phyloP scores from a whole-genome alignment of 2,888 invertebrate species.

The Drosophila limbata region DNA sequence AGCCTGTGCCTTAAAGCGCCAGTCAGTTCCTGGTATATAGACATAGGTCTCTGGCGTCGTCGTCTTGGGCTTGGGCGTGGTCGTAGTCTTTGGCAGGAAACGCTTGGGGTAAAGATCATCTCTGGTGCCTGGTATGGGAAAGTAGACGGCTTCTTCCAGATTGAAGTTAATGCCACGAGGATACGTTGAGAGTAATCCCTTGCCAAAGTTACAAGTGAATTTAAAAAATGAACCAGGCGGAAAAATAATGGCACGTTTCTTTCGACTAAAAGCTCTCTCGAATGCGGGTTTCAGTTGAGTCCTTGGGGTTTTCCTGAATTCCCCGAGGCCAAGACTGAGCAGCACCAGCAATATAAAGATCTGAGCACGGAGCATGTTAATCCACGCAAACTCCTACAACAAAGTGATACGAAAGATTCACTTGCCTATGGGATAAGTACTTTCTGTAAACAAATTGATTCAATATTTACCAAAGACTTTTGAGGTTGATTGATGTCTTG shows the following conservation, averaged over 20 bases:
- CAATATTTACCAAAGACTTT: slow-evolving; percentile 54
- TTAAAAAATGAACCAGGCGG: slow-evolving; percentile 79
- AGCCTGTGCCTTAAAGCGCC: slow-evolving; percentile 75
- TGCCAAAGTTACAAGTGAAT: slow-evolving; percentile 74
- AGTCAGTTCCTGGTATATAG: slow-evolving; percentile 78
- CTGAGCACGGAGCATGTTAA: slow-evolving; percentile 49
- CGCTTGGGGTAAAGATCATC: slow-evolving; percentile 81
- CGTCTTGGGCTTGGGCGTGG: slow-evolving; percentile 59
- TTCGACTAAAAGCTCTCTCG: slow-evolving; percentile 67
- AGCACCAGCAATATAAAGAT: slow-evolving; percentile 44
- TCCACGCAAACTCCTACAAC: slow-evolving; percentile 42
- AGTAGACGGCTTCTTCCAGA: slow-evolving; percentile 80
- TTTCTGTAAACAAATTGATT: slow-evolving; percentile 50
- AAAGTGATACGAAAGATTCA: slow-evolving; percentile 31
- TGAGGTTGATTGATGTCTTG: slow-evolving; percentile 60
- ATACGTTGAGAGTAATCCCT: slow-evolving; percentile 72
- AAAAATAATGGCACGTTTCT: slow-evolving; percentile 79
- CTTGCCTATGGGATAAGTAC: slow-evolving; percentile 27
- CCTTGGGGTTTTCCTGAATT: background rate
- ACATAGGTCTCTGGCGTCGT: slow-evolving; percentile 61
- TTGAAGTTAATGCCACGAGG: slow-evolving; percentile 77
- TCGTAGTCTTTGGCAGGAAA: slow-evolving; percentile 66
- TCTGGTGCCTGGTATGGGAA: slow-evolving; percentile 72
- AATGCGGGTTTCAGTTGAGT: slow-evolving; percentile 31
- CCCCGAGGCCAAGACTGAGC: slow-evolving; percentile 21